phyloP scores from a whole-genome alignment of 2,113 vertebrate species.

The Abramis brama region DNA sequence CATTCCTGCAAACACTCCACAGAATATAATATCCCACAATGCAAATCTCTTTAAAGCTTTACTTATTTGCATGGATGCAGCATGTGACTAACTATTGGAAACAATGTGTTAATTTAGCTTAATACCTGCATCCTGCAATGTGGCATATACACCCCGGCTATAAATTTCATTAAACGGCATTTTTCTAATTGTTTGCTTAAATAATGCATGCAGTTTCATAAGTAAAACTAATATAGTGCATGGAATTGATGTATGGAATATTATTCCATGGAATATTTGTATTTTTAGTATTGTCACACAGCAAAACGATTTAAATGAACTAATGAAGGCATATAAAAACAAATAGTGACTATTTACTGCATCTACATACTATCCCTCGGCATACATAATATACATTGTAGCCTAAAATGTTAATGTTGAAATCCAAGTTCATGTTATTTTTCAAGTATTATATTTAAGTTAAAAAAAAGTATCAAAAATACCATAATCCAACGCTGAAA shows the following conservation, averaged over 20 bases:
- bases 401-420: background rate
- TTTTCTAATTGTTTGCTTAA: background rate
- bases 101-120: background rate
- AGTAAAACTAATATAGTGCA: background rate
- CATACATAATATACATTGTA: background rate
- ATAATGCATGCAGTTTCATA: background rate
- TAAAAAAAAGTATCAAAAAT: background rate
- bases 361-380: background rate
- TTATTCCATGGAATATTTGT: background rate
- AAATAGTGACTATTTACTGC: background rate
- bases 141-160: background rate
- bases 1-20: background rate
- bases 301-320: background rate
- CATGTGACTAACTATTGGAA: background rate
- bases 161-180: background rate
- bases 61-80: background rate
- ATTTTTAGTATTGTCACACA: background rate
- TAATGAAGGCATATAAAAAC: background rate
- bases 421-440: background rate
- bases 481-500: background rate
- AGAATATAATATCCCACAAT: background rate
- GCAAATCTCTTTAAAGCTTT: background rate
- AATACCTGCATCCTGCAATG: background rate
- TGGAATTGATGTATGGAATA: too few relatives aligned
- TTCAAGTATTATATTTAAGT: background rate